Evolutionary conservation across 2,888 invertebrate species (phyloP).

Genomic region (Glaucopsyche alexis): DNA sequence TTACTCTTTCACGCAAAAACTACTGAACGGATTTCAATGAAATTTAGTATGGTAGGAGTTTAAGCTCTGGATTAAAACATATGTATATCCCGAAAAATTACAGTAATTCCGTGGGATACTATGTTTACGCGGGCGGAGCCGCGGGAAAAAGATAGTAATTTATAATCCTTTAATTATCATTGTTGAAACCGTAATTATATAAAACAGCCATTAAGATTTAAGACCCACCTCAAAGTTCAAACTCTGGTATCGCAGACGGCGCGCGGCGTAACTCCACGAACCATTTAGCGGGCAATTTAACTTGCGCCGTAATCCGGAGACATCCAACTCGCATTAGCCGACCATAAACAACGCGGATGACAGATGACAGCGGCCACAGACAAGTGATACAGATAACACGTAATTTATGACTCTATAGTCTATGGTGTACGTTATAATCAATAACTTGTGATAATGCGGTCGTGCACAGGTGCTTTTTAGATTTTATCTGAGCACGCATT

Average conservation of each 20-base stretch:
- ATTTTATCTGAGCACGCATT: neutral
- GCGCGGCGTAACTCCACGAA: neutral
- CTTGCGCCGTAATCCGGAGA: slow-evolving; percentile 3
- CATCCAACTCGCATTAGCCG: slow-evolving; percentile 21
- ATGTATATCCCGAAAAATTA: too few species aligned
- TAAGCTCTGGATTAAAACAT: too few species aligned
- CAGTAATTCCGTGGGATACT: too few species aligned
- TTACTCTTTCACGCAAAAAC: too few species aligned
- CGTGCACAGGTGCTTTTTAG: slow-evolving; percentile 4
- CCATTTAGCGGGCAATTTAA: slow-evolving; percentile 16
- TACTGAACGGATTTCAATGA: too few species aligned
- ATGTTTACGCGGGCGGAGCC: too few species aligned
- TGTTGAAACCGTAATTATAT: neutral
- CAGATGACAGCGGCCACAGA: slow-evolving; percentile 6
- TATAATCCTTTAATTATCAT: neutral
- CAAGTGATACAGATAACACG: neutral
- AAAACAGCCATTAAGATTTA: slow-evolving; percentile 4
- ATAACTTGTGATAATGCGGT: slow-evolving; percentile 12
- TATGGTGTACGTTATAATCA: slow-evolving; percentile 11
- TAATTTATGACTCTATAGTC: slow-evolving; percentile 3
- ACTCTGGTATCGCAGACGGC: neutral
- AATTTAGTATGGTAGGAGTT: too few species aligned
- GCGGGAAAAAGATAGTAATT: neutral
- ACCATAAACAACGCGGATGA: slow-evolving; percentile 13
- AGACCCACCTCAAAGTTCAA: neutral